phyloP scores from a whole-genome alignment of 2,888 invertebrate genomes.

The Cataglyphis altisquamis region DNA sequence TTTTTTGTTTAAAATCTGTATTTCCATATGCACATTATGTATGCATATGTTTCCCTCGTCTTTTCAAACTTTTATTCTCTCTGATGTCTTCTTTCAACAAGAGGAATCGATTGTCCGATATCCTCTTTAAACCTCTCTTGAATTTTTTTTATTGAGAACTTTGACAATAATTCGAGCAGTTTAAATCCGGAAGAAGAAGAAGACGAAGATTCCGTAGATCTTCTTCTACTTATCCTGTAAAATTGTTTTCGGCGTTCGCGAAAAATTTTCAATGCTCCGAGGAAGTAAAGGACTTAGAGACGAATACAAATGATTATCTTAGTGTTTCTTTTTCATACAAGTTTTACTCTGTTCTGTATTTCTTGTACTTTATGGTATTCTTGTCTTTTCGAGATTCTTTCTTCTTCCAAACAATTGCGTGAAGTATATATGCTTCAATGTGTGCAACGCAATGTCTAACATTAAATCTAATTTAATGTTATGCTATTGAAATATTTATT shows the following conservation, averaged over 20 bases:
- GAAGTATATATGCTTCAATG: background rate
- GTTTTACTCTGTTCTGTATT: background rate
- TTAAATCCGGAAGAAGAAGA: slow-evolving; percentile 12
- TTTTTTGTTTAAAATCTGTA: slow-evolving; percentile 23
- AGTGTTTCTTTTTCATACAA: background rate
- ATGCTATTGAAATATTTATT: background rate
- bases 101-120: slow-evolving; percentile 37
- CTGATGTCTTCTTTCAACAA: background rate
- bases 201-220: background rate
- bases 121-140: slow-evolving; percentile 11
- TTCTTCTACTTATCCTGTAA: background rate
- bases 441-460: background rate
- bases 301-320: slow-evolving; percentile 26
- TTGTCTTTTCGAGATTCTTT: background rate
- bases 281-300: slow-evolving; percentile 17
- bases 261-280: slow-evolving; percentile 14
- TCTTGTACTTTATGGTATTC: background rate
- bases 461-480: background rate
- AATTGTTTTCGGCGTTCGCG: slow-evolving; percentile 21
- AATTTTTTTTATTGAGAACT: slow-evolving; percentile 39
- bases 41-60: background rate
- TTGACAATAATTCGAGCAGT: slow-evolving; percentile 25
- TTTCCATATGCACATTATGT: background rate
- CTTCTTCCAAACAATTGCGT: background rate
- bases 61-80: slow-evolving; percentile 42